phyloP scores from a whole-genome alignment of 2,113 vertebrate genomes.

The Panthera uncia region DNA sequence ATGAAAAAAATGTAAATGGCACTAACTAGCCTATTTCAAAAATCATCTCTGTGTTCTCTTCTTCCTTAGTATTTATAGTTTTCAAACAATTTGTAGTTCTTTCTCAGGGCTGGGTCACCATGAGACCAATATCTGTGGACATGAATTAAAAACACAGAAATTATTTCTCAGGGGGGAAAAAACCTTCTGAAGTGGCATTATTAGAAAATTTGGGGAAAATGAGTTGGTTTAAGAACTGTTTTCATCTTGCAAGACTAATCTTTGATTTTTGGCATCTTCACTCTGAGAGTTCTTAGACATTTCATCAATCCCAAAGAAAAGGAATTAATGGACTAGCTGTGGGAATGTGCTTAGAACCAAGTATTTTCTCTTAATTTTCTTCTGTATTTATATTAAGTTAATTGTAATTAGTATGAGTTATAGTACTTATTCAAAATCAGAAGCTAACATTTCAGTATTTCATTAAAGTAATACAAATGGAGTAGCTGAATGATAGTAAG shows the following conservation, averaged over 20 bases:
- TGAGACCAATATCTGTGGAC: neutral
- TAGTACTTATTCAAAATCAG: neutral
- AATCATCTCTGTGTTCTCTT: neutral
- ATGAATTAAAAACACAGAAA: neutral
- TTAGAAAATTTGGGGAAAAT: neutral
- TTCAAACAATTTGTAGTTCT: neutral
- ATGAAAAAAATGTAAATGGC: neutral
- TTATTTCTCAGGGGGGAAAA: neutral
- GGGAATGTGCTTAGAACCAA: neutral
- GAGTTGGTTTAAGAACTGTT: fast-evolving
- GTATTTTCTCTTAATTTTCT: neutral
- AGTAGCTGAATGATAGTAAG: neutral
- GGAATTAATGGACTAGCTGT: neutral
- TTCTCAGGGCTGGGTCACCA: neutral
- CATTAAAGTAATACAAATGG: neutral
- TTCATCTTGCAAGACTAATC: neutral
- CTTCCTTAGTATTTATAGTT: neutral
- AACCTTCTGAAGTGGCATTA: neutral
- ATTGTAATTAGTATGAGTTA: neutral
- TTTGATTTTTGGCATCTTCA: neutral
- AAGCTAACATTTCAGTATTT: neutral
- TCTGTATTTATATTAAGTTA: neutral
- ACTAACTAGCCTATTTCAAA: neutral
- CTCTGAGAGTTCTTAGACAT: neutral
- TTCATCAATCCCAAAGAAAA: neutral